Evolutionary conservation across 2,888 invertebrate species (phyloP), one percentile per base, ranked within the genome.

Genomic region (Acanthosepion esculentum): DNA sequence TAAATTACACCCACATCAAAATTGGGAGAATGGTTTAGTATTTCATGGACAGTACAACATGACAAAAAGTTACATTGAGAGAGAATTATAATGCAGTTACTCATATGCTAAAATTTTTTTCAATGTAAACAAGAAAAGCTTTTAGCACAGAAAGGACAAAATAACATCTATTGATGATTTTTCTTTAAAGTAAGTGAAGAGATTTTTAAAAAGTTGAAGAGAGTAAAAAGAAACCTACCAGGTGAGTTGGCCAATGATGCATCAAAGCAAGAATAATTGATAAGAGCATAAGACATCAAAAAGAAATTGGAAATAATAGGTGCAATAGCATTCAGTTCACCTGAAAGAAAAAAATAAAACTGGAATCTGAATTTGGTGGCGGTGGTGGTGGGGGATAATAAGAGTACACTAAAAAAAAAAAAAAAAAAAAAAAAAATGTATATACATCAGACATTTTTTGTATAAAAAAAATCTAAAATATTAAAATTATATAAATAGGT

Each of bases 201-300:
- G 12, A 91, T 48, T 91, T 41, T 2, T 6, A 12, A 29, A 10
- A 12, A 29, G 10, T 92, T 92, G 12, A 48, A 92, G 48, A 41
- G 29, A 18, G 6, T 12, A 18, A 18, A 26, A 33, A 15, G 12
- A 78, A 78, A 94, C 95, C 59, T 95, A 97, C 97, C 97, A 94
- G 97, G 97, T 10, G 97, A 96, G 94, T 97, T 97, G 48, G 97
- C 97, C 8, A 97, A 95, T 7, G 97, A 97, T 18, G 97, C 97
- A 95, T 97, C 97, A 95, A 97, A 97, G 95, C 97, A 97, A n/a
- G 97, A 97, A 95, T 97, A 97, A 96, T 97, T 97, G 95, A 97
- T 97, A 91, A 97, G 96, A 8, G 97, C 96, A 95, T 97, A 97
- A 7, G 97, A 96, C 97, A 97, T 97, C 50, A 97, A 96, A 95